Conservation (phyloP, 2,888 invertebrate genomes). For the Heliconius ismenius region DNA sequence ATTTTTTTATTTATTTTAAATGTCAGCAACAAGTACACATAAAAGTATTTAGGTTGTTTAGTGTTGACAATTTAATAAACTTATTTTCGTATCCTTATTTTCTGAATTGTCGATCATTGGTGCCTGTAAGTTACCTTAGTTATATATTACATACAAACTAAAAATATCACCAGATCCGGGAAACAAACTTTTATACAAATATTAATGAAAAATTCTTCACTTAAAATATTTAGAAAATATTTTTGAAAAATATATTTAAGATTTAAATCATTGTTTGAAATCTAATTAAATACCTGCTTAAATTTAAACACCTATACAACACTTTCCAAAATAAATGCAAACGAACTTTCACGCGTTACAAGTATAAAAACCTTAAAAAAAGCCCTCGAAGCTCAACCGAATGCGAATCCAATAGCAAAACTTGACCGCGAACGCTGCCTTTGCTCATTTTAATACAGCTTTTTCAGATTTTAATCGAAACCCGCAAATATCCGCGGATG, state of each 20-base stretch:
- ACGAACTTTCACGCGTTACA: not conserved
- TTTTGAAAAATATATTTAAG: too few species aligned
- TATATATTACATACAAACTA: too few species aligned
- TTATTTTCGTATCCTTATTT: not conserved
- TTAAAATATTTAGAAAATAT: too few species aligned
- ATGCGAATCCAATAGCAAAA: constrained; percentile 35
- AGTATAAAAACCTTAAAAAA: constrained; percentile 4
- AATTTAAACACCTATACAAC: not conserved
- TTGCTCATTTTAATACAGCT: constrained; percentile 42
- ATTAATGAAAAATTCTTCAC: too few species aligned
- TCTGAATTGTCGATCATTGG: too few species aligned
- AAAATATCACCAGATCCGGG: too few species aligned
- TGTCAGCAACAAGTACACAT: too few species aligned
- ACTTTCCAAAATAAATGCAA: not conserved
- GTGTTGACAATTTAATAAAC: too few species aligned
- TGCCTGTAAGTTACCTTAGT: too few species aligned
- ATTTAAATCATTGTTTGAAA: not conserved
- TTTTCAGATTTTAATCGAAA: constrained; percentile 48
- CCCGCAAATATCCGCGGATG: constrained; percentile 47
- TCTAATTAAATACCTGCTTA: not conserved
- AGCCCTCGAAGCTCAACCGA: constrained; percentile 14
- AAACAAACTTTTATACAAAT: too few species aligned
- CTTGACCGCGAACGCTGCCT: constrained; percentile 43
- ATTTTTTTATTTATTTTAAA: too few species aligned
- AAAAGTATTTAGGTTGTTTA: too few species aligned